Evolutionary conservation across 2,888 invertebrate species (phyloP), one percentile per base, ranked within the genome.

Genomic region (Pachymerium ferrugineum): DNA sequence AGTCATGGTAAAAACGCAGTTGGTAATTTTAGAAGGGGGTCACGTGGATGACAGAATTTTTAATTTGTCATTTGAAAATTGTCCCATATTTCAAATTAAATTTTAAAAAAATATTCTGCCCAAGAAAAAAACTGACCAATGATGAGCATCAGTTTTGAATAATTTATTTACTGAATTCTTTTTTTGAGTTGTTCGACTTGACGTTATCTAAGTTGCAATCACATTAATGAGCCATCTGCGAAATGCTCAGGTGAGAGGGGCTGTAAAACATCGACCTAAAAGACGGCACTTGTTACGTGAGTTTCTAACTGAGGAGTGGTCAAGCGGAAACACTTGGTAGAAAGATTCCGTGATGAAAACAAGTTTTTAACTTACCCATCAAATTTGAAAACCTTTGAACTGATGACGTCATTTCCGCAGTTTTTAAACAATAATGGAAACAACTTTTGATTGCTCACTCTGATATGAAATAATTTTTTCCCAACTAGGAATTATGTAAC

Each of bases 201-300:
- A 54, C 54, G 54, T 54, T 54, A 54, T 54, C 54, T 54, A 14
- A 22, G 25, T 25, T 25, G 54, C 54, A 54, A 54, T 54, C 54
- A 54, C 54, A 54, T 54, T 54, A 54, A 54, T 54, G 54, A 54
- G 54, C 54, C 54, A 54, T 54, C 54, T 54, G 54, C 54, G 54
- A 54, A 54, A 54, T 54, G 54, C 28, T 54, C 54, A 54, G 54
- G 54, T 54, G 54, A 54, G 54, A 10, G 54, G 54, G 54, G 54
- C 54, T 54, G 54, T 28, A 28, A 54, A 54, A 22, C 54, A 28
- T 10, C 3, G 54, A n/a, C n/a, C 25, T 54, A 54, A 54, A 54
- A 54, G 54, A 54, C n/a, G 25, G 54, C 25, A 54, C 28, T 54
- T 54, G 25, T 54, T 47, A 47, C 47, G 47, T 47, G 47, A 47